phyloP scores from a whole-genome alignment of 2,113 vertebrate species.

The Microcebus lehilahytsara region DNA sequence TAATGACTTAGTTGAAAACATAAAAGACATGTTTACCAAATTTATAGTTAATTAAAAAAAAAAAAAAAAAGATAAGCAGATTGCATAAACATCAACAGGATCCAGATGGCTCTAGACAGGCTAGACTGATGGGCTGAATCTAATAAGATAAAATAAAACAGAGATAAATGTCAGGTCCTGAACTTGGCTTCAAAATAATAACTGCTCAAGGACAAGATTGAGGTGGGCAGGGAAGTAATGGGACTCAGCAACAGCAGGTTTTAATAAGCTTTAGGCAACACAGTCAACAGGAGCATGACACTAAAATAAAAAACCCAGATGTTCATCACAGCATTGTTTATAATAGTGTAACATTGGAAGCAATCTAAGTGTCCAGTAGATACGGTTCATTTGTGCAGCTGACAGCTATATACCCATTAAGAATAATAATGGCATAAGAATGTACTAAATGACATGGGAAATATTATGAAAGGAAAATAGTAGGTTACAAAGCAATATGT shows the following conservation, averaged over 20 bases:
- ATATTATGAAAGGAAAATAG: not conserved
- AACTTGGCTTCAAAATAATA: conserved; percentile 60
- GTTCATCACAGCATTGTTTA: conserved; percentile 1
- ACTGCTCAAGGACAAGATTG: conserved; percentile 31
- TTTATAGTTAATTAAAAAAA: conserved; percentile 30
- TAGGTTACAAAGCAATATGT: not conserved
- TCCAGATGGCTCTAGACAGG: conserved; percentile 69
- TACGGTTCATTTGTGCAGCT: not conserved
- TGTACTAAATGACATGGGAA: not conserved
- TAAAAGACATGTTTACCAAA: conserved; percentile 55
- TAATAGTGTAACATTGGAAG: not conserved
- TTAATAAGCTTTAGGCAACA: conserved; percentile 7
- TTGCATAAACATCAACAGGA: conserved; percentile 51
- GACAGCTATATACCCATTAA: not conserved
- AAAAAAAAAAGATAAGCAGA: not conserved
- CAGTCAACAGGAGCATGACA: not conserved
- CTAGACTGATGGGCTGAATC: conserved; percentile 65
- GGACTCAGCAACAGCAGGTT: not conserved
- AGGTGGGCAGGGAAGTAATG: not conserved
- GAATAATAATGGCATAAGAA: not conserved
- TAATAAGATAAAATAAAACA: conserved; percentile 63
- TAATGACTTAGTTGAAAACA: conserved; percentile 60
- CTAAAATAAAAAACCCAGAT: not conserved
- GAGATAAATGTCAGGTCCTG: conserved; percentile 59
- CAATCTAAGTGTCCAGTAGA: not conserved